Base-by-base conservation (phyloP, 2,113 vertebrate genomes). In the Nothocercus julius region DNA sequence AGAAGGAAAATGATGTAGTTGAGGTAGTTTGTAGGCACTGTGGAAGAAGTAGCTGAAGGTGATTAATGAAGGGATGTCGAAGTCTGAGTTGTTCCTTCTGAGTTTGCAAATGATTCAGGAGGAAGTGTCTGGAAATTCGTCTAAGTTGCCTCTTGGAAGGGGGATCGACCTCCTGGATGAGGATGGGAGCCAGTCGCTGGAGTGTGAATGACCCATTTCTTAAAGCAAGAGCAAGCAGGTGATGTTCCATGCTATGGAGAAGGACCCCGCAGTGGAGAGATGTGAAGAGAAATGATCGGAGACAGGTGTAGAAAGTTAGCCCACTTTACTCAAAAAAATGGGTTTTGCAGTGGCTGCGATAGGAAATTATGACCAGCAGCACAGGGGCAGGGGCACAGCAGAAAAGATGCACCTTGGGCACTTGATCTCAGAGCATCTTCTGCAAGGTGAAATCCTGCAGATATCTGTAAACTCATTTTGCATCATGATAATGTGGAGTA, bases 371-470 rank as follows among this genome's bases (percentile, higher is more conserved):
- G 3, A 8, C n/a, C 69, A 59, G 7, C 42, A 67, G 51, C 56
- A 15, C 42, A 56, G 11, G 2, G 2, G 4, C 7, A 8, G 0
- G 1, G 36, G 9, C 13, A 5, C 34, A 38, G 3, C 51, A 30
- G 70, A 42, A 7, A 54, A 81, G 27, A 49, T 45, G 42, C 59
- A 24, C 66, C 58, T 68, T 58, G 40, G 54, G 38, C 61, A 9
- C 82, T 61, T 53, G 3, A 75, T 77, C 90, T 67, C 76, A 59
- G 63, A 72, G 4, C 22, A 3, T 74, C 59, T 54, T 87, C 75
- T 91, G 45, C 1, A 8, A 93, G 82, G 70, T 83, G 67, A 87
- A 95, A 63, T 83, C 34, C 17, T 1, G 2, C 44, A 85, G 82
- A 44, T 85, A 70, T 12, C 63, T 4, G 5, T 82, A 42, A 67